These are phyloP conservation scores for Atrichornis clamosus DNA, from an alignment of 2,113 vertebrate genomes.

Conservation along the genomic window DNA sequence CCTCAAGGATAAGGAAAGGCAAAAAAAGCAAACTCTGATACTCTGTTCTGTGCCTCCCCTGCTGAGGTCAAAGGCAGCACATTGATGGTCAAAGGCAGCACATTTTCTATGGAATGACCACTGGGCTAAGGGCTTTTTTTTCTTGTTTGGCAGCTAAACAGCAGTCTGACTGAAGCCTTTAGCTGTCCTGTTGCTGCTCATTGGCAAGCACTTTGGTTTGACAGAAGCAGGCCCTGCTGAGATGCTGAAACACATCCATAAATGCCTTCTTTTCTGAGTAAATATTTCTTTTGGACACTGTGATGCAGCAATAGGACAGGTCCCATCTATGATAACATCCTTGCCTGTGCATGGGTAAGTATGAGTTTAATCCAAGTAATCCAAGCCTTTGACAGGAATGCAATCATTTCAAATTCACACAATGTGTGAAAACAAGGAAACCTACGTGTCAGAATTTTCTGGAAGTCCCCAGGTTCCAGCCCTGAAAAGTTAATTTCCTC, in stretches of 20 bases:
- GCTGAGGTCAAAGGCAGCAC: neutral
- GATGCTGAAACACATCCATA: neutral
- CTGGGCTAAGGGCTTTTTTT: neutral
- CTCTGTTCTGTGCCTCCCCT: neutral
- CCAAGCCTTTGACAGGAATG: neutral
- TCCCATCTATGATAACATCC: neutral
- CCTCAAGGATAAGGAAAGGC: neutral
- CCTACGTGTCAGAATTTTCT: neutral
- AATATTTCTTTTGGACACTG: constrained; percentile 20
- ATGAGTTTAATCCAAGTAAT: neutral
- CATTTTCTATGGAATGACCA: neutral
- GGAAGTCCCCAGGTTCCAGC: neutral
- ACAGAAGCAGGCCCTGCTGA: neutral
- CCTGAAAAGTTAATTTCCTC: constrained; percentile 20
- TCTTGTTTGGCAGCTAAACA: neutral
- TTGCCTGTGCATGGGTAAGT: neutral
- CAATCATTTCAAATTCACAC: neutral
- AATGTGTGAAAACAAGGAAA: neutral
- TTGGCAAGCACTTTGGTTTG: neutral
- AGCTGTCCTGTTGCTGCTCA: neutral
- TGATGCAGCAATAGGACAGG: neutral
- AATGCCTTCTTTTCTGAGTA: neutral
- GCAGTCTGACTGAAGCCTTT: neutral
- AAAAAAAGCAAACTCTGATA: neutral
- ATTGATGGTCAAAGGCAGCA: neutral